phyloP scores from a whole-genome alignment of 2,113 vertebrate species.

The Leptosomus discolor region DNA sequence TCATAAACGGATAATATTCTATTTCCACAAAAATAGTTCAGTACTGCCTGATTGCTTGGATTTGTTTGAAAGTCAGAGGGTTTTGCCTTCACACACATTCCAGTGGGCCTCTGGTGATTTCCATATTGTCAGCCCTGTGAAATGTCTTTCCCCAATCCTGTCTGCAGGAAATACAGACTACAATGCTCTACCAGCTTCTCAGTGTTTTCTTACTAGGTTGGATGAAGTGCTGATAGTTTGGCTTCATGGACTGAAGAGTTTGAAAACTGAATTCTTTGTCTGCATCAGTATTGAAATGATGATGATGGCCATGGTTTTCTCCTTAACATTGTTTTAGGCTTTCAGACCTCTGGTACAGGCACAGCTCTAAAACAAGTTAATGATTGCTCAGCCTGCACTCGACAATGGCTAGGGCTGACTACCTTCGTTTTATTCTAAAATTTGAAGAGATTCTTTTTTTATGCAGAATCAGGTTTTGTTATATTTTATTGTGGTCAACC shows the following conservation, averaged over 20 bases:
- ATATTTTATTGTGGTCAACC: neutral
- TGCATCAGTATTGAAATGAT: neutral
- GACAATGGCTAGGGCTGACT: neutral
- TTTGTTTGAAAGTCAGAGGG: neutral
- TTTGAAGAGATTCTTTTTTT: neutral
- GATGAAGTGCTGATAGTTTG: neutral
- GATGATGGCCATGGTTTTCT: neutral
- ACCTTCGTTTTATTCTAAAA: neutral
- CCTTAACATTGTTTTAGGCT: neutral
- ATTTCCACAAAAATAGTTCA: neutral
- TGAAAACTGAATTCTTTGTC: neutral
- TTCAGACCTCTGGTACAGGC: neutral
- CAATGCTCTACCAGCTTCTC: neutral
- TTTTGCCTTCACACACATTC: neutral
- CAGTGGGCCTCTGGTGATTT: neutral
- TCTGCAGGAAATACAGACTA: neutral
- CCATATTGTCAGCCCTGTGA: neutral
- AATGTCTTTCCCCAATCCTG: neutral
- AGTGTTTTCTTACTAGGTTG: neutral
- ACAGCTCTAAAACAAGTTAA: neutral
- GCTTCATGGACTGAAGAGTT: neutral
- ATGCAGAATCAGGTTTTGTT: neutral
- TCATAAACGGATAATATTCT: constrained; percentile 11
- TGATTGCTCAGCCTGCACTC: neutral
- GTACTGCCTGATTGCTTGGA: neutral